Evolutionary conservation across 2,797 vertebrate species (phyloP).

Genomic region (Sebastes alutus): DNA sequence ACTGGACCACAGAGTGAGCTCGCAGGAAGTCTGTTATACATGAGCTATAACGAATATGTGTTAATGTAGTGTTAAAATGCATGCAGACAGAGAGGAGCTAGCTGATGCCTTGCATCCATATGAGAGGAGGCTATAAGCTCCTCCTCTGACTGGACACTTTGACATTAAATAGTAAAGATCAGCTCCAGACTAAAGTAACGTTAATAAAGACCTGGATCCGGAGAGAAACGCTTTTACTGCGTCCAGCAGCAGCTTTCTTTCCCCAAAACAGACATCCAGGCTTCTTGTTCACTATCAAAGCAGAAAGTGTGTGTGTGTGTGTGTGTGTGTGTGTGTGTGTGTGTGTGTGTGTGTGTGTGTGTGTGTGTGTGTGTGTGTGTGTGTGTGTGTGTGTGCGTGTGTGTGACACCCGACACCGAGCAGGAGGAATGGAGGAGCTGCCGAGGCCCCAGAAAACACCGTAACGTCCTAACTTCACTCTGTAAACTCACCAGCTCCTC

Average conservation of each 20-base stretch:
- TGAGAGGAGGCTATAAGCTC: slow-evolving; percentile 35
- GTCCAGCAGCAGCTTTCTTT: not conserved
- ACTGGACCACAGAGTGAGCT: not conserved
- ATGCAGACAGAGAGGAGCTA: not conserved
- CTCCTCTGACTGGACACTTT: slow-evolving; percentile 38
- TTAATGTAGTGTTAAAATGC: not conserved
- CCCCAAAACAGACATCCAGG: not conserved
- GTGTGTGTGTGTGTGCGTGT: too few relatives aligned
- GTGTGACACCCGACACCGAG: slow-evolving; percentile 81
- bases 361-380: not conserved
- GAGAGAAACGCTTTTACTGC: not conserved
- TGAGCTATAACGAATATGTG: not conserved
- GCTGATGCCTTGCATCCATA: slow-evolving; percentile 13
- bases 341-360: slow-evolving; percentile 16
- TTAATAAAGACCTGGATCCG: not conserved
- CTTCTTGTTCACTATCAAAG: slow-evolving; percentile 18
- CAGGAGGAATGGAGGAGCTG: slow-evolving; percentile 62
- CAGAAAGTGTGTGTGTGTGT: slow-evolving; percentile 31
- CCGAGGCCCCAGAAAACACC: slow-evolving; percentile 69
- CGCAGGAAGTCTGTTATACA: not conserved
- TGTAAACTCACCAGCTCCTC: too few relatives aligned
- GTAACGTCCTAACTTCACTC: slow-evolving; percentile 16
- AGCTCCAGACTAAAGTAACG: not conserved
- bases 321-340: too few relatives aligned
- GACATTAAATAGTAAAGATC: slow-evolving; percentile 16